Conservation (phyloP, 2,113 vertebrate genomes). For the Ameiurus melas region DNA sequence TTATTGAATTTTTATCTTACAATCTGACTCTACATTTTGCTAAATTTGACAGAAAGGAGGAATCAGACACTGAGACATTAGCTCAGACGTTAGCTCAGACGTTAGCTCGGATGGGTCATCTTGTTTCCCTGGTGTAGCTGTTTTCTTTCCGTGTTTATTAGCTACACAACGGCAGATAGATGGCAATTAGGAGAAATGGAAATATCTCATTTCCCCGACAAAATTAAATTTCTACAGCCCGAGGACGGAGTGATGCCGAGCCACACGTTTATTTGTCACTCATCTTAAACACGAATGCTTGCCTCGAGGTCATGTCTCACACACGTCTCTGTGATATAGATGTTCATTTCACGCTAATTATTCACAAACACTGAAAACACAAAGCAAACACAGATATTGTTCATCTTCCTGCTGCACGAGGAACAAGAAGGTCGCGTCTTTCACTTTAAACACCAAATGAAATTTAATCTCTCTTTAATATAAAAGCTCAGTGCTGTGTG, state of each 20-base stretch:
- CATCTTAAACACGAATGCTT: conserved; percentile 66
- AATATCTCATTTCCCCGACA: conserved; percentile 69
- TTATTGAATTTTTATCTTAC: background rate
- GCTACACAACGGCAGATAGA: background rate
- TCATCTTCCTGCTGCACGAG: background rate
- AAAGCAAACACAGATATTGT: background rate
- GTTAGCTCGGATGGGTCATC: background rate
- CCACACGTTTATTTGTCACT: conserved; percentile 63
- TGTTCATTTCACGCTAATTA: conserved; percentile 6
- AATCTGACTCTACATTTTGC: background rate
- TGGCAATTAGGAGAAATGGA: conserved; percentile 70
- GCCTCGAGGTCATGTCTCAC: conserved; percentile 34
- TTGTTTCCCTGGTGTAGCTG: background rate
- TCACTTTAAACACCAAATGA: background rate
- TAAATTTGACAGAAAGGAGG: background rate
- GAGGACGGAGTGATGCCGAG: conserved; percentile 61
- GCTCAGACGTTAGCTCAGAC: background rate
- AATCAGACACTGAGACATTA: background rate
- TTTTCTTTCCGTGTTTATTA: background rate
- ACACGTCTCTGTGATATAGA: background rate
- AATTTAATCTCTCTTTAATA: background rate
- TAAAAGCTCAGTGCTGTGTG: background rate
- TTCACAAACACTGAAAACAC: conserved; percentile 13
- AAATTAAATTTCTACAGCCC: conserved; percentile 67
- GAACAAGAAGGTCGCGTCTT: background rate